Evolutionary conservation across 2,888 invertebrate genomes (phyloP), one percentile per base, ranked within the genome.

Genomic region (Habroteleia sp.): DNA sequence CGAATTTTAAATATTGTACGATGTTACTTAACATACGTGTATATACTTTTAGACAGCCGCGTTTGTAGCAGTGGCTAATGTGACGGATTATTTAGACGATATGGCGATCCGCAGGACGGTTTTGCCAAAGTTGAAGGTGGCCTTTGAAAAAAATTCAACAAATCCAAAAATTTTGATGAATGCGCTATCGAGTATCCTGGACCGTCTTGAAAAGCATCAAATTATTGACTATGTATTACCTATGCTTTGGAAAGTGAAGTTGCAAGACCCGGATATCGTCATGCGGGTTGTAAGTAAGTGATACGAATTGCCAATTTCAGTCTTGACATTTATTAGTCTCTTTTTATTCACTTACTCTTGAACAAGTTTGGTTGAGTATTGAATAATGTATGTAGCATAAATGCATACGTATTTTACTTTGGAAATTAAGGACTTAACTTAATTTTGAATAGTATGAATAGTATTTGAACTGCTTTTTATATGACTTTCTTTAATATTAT

Each of bases 271-370:
- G 4, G 95, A 96, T 85, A 94, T 97, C 81, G 93, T 96, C 78
- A 92, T 94, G 87, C 93, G 96, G 88, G 94, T 97, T 87, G 96
- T 97, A 89, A 94, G 98, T 98, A 93, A 96, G 97, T 96, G 90
- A 75, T 58, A 35, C 46, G 25, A 72, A 41, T 46, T 41, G 56
- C 20, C 35, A 35, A 16, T 42, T 52, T 48, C 39, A 27, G 20
- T 10, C 16, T 11, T 46, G n/a, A n/a, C n/a, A n/a, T n/a, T n/a
- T n/a, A n/a, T n/a, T n/a, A n/a, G n/a, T n/a, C n/a, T n/a, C n/a
- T n/a, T n/a, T n/a, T n/a, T n/a, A n/a, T n/a, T n/a, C n/a, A n/a
- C n/a, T n/a, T n/a, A n/a, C n/a, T n/a, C n/a, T n/a, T n/a, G n/a
- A n/a, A n/a, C n/a, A n/a, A n/a, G n/a, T n/a, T n/a, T n/a, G n/a